Conservation (phyloP, 2,113 vertebrate genomes). For the Toxotes jaculatrix region DNA sequence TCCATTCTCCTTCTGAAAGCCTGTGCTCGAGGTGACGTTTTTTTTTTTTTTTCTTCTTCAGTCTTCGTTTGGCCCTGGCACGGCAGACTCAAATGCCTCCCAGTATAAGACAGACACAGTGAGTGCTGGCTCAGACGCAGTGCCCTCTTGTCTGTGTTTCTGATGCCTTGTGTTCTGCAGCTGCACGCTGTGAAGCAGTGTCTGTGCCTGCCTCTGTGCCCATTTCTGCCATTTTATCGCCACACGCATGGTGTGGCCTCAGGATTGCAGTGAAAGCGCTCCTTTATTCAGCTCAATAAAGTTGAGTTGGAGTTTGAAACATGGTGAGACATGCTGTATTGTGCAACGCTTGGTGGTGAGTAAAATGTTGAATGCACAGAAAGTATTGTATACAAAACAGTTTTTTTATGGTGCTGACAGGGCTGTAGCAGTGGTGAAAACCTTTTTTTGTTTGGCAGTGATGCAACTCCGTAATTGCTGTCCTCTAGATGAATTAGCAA, state of each 20-base stretch:
- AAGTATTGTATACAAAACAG: slow-evolving; percentile 46
- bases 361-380: slow-evolving; percentile 29
- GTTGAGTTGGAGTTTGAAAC: slow-evolving; percentile 55
- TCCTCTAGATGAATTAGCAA: slow-evolving; percentile 52
- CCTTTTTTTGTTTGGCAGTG: slow-evolving; percentile 20
- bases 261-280: slow-evolving; percentile 41
- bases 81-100: slow-evolving; percentile 44
- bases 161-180: slow-evolving; percentile 60
- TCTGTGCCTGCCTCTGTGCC: slow-evolving; percentile 58
- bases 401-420: slow-evolving; percentile 46
- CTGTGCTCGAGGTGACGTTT: slow-evolving; percentile 61
- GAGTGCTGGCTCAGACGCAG: slow-evolving; percentile 27
- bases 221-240: slow-evolving; percentile 57
- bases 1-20: slow-evolving; percentile 74
- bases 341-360: slow-evolving; percentile 51
- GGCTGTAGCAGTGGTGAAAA: slow-evolving; percentile 26
- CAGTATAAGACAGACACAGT: slow-evolving; percentile 38
- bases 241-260: slow-evolving; percentile 28
- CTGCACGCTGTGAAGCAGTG: slow-evolving; percentile 55
- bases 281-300: slow-evolving; percentile 51
- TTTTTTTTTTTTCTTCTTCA: slow-evolving; percentile 25
- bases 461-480: slow-evolving; percentile 57
- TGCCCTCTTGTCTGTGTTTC: slow-evolving; percentile 45
- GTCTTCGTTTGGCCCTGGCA: slow-evolving; percentile 61
- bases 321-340: slow-evolving; percentile 59